phyloP scores from a whole-genome alignment of 2,797 vertebrate species.

The Typhlichthys subterraneus region DNA sequence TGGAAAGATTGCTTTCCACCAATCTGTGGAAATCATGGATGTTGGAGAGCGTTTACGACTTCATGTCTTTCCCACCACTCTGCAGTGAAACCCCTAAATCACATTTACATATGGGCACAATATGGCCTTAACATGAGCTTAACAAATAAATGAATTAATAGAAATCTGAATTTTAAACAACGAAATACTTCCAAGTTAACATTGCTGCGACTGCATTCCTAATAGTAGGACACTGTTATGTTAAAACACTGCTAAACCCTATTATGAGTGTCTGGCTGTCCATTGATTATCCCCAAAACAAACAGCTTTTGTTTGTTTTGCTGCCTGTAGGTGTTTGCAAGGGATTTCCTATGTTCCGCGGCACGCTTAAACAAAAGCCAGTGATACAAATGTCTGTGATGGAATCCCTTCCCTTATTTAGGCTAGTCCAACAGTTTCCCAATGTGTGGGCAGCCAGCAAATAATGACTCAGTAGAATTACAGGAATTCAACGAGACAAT shows the following conservation, averaged over 20 bases:
- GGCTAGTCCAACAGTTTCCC: conserved; percentile 40
- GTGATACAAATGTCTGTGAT: conserved; percentile 21
- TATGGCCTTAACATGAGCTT: conserved; percentile 54
- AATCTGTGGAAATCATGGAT: conserved; percentile 42
- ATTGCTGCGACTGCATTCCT: conserved; percentile 3
- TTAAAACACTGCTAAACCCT: conserved; percentile 6
- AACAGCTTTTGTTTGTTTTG: conserved; percentile 38
- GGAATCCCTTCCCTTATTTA: conserved; percentile 48
- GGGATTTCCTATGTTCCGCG: conserved; percentile 44
- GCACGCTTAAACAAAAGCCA: conserved; percentile 36
- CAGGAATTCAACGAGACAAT: conserved; percentile 58
- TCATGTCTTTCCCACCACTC: conserved; percentile 32
- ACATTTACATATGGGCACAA: conserved; percentile 32
- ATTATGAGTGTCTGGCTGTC: conserved; percentile 10
- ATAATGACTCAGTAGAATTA: conserved; percentile 66
- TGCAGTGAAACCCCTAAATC: conserved; percentile 57
- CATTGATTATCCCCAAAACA: conserved; percentile 18
- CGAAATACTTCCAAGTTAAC: not conserved
- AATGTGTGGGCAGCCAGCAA: conserved; percentile 43
- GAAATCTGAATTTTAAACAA: conserved; percentile 8
- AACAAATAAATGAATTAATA: conserved; percentile 33
- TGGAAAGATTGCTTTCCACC: conserved; percentile 37
- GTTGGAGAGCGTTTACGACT: conserved; percentile 39
- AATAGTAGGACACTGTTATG: conserved; percentile 10
- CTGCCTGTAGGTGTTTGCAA: conserved; percentile 41